A percentile compares a stretch with the other conserved stretches of the same genome.
Evolutionary conservation across 2,113 vertebrate genomes (phyloP).

Genomic region (Calyptomena viridis): DNA sequence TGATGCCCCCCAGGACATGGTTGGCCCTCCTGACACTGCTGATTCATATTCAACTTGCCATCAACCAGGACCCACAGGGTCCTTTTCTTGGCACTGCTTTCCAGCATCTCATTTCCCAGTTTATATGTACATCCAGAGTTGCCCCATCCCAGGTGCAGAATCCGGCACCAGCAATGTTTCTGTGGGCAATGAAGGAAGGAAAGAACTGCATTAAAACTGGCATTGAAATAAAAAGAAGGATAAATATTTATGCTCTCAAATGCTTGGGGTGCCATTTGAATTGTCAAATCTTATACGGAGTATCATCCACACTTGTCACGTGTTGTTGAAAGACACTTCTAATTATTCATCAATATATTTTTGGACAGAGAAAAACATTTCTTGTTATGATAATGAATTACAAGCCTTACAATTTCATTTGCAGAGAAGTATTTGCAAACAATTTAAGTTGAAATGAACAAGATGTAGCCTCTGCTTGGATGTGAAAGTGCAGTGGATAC

Average conservation of each 20-base stretch:
- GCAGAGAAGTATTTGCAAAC: not conserved
- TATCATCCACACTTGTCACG: not conserved
- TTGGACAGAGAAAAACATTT: not conserved
- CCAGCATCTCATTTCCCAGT: not conserved
- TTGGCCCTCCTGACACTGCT: not conserved
- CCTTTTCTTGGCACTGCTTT: accelerated
- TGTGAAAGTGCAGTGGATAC: not conserved
- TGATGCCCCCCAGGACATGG: not conserved
- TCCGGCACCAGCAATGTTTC: not conserved
- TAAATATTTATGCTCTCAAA: not conserved
- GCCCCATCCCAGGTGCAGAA: not conserved
- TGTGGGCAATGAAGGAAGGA: not conserved
- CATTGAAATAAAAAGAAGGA: not conserved
- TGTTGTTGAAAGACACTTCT: not conserved
- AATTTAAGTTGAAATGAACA: not conserved
- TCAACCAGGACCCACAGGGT: accelerated
- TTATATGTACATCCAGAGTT: not conserved
- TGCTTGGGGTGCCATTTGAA: not conserved
- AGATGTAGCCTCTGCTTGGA: not conserved
- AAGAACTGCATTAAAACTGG: not conserved
- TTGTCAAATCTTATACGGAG: not conserved
- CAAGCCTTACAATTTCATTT: not conserved
- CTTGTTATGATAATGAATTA: not conserved
- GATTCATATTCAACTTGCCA: not conserved
- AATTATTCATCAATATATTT: not conserved